phyloP scores from a whole-genome alignment of 2,113 vertebrate genomes.

The human (Homo sapiens) region GRCh38 chr4:175226501-175227000 shows the following conservation, averaged over 20 bases:
- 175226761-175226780: background rate
- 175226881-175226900: background rate
- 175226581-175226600: background rate
- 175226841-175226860: background rate
- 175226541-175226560: background rate
- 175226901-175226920: background rate
- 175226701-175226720: background rate
- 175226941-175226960: background rate
- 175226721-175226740: background rate
- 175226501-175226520: too few species aligned
- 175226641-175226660: background rate
- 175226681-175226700: background rate
- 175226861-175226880: background rate
- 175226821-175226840: background rate
- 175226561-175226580: background rate
- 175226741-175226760: background rate
- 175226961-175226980: background rate
- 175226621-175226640: background rate
- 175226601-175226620: background rate
- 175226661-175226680: background rate
- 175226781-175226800: background rate
- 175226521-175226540: background rate
- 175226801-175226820: background rate
- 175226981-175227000: background rate
- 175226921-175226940: background rate